Evolutionary conservation across 2,797 vertebrate species (phyloP).

Genomic region (Darevskia mixta): DNA sequence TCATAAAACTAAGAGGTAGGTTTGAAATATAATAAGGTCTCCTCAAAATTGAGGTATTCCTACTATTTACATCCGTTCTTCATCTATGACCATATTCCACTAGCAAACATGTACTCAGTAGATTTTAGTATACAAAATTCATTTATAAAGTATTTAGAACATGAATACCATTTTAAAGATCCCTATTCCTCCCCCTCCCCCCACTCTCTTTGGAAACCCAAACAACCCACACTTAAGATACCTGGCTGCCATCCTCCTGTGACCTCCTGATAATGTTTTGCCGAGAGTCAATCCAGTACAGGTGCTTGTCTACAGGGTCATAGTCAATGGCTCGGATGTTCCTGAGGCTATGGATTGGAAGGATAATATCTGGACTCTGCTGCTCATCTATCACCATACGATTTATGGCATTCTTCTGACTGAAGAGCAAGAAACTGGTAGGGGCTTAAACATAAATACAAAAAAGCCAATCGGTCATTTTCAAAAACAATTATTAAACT

Average conservation of each 20-base stretch:
- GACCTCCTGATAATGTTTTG: slow-evolving; percentile 92
- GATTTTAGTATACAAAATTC: no score
- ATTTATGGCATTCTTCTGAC: slow-evolving; percentile 95
- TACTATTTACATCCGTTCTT: neutral
- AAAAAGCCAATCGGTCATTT: slow-evolving; percentile 14
- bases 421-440: slow-evolving; percentile 95
- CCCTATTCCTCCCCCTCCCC: neutral
- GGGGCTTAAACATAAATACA: slow-evolving; percentile 82
- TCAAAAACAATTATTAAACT: neutral
- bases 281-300: slow-evolving; percentile 98
- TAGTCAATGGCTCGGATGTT: slow-evolving; percentile 96
- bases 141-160: neutral
- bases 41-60: neutral
- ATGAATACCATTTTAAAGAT: neutral
- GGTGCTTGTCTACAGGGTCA: slow-evolving; percentile 93
- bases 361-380: slow-evolving; percentile 97
- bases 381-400: slow-evolving; percentile 98
- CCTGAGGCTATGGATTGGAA: slow-evolving; percentile 94
- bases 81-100: neutral
- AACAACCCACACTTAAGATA: slow-evolving; percentile 48
- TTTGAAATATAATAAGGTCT: neutral
- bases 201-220: neutral
- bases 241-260: slow-evolving; percentile 95
- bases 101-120: neutral
- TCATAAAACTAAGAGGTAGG: neutral